Evolutionary conservation across 2,888 invertebrate species (phyloP), one percentile per base, ranked within the genome.

Genomic region (Plebejus melissa): DNA sequence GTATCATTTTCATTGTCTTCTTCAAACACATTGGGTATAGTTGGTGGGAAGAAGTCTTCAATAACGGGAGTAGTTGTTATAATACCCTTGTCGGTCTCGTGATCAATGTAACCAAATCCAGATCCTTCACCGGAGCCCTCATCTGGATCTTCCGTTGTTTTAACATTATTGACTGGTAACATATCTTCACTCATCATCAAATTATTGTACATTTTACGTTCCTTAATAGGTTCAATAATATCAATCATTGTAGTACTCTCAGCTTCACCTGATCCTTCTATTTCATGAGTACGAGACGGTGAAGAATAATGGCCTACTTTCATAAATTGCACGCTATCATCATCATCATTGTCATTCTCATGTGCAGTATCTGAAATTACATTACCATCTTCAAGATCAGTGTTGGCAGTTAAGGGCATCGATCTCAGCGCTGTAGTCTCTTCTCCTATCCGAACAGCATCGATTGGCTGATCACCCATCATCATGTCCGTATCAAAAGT

Each of bases 401-500:
- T 90, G 76, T 79, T 82, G 65, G 87, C 87, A 76, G 88, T 85
- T 75, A 89, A 81, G 13, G 90, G 83, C 87, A 90, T 86, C 4
- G 91, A 88, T 82, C 91, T 93, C 60, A 93, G 83, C 38, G 89
- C 90, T 36, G 84, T 86, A 2, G 90, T 88, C 80, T 93, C 84
- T 83, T 89, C 78, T 69, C 93, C 86, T 81, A 94, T 80, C 80
- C 85, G 78, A 79, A 89, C 82, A 16, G 93, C 88, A 84, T 91
- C 87, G 7, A 90, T 79, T 0, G 95, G 94, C 82, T 95, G 94
- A 81, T 96, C 96, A 75, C 94, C 95, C 89, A 95, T 91, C 95
- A 95, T 95, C 87, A 95, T 88, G 79, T 95, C 95, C 79, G 94
- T 89, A 74, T 90, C 88, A 60, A 80, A 78, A 84, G 85, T 89